phyloP scores from a whole-genome alignment of 2,113 vertebrate genomes.

The Lepisosteus osseus region DNA sequence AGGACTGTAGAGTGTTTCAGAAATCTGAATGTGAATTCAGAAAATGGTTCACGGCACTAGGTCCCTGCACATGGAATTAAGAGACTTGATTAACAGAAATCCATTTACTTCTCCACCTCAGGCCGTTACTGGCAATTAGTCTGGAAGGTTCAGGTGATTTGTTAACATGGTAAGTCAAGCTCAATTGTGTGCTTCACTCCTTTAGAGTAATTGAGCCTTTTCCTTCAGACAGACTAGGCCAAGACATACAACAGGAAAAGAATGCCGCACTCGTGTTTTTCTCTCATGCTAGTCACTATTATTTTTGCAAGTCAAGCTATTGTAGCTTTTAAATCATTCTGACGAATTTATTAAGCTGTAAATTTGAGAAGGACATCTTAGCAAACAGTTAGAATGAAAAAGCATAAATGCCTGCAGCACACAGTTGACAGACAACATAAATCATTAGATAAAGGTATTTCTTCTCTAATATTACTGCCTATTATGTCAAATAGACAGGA shows the following conservation, averaged over 20 bases:
- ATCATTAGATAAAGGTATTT: conserved; percentile 33
- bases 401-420: conserved; percentile 40
- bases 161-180: conserved; percentile 3
- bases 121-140: background rate
- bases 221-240: background rate
- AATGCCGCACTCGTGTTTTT: too few species aligned
- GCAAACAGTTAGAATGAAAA: conserved; percentile 45
- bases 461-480: too few species aligned
- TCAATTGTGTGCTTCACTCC: background rate
- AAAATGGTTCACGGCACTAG: background rate
- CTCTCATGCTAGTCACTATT: too few species aligned
- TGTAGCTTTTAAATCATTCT: conserved; percentile 52
- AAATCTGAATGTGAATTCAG: too few species aligned
- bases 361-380: conserved; percentile 50
- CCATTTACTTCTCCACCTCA: background rate
- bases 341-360: conserved; percentile 59
- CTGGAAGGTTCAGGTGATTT: conserved; percentile 2
- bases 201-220: background rate
- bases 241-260: background rate
- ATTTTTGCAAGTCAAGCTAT: too few species aligned
- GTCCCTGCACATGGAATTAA: background rate
- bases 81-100: background rate
- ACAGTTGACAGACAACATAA: conserved; percentile 42
- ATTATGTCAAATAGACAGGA: too few species aligned
- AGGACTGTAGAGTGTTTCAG: too few species aligned